These are phyloP conservation scores for Acropternis orthonyx DNA, from an alignment of 2,797 vertebrate species.

Conservation along the genomic window DNA sequence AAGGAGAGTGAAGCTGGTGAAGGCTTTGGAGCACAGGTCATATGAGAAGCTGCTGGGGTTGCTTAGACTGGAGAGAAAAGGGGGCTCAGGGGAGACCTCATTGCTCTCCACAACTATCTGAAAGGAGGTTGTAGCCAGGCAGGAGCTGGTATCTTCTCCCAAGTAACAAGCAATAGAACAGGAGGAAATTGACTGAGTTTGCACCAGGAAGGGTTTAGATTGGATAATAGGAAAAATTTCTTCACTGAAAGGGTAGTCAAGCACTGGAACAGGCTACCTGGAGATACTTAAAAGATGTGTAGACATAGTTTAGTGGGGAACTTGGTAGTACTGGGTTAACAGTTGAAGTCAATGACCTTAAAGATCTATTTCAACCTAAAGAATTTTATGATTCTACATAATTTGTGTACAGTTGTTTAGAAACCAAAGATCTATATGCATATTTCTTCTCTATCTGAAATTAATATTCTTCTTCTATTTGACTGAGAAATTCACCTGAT, in stretches of 20 bases:
- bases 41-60: accelerated
- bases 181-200: not conserved
- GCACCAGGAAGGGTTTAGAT: not conserved
- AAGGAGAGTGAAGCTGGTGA: not conserved
- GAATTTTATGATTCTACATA: not conserved
- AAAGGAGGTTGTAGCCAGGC: not conserved
- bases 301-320: not conserved
- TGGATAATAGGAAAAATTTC: not conserved
- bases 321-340: not conserved
- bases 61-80: not conserved
- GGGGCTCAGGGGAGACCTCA: not conserved
- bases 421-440: not conserved
- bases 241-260: not conserved
- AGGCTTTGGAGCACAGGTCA: not conserved
- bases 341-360: not conserved
- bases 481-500: slow-evolving; percentile 57
- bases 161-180: not conserved
- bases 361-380: not conserved
- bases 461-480: slow-evolving; percentile 55
- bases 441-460: not conserved
- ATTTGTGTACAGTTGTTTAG: not conserved
- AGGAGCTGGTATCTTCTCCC: too few relatives aligned
- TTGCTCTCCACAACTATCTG: not conserved
- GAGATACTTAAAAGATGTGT: not conserved
- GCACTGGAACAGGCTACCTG: not conserved